Percentiles rank a stretch among this genome's conserved stretches.
These are phyloP conservation scores for Phalloptychus januarius DNA, from an alignment of 2,797 vertebrate species.

Conservation along the genomic window DNA sequence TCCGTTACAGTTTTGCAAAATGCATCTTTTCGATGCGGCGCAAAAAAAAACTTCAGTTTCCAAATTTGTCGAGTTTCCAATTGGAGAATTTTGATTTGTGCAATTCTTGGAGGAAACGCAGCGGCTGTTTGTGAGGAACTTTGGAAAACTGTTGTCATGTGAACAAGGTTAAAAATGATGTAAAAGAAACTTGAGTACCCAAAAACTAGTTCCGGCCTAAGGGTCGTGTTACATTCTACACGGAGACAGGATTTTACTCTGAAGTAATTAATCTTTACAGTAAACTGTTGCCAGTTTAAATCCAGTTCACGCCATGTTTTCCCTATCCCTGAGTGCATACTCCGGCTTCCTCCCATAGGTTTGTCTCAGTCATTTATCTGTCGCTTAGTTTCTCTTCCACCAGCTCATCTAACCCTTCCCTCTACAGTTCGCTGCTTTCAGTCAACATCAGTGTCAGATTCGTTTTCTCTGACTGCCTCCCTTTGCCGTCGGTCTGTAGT, in stretches of 20 bases:
- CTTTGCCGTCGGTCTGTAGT: slow-evolving; percentile 9
- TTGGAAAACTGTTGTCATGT: too few species aligned
- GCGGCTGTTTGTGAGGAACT: neutral
- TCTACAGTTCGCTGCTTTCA: slow-evolving; percentile 31
- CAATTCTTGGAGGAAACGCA: too few species aligned
- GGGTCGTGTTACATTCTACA: neutral
- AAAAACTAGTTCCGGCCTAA: neutral
- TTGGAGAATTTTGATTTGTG: too few species aligned
- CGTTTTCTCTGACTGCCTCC: slow-evolving; percentile 21
- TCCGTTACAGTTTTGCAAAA: too few species aligned
- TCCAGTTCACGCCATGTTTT: neutral
- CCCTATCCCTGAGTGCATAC: neutral
- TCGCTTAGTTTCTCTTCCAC: slow-evolving; percentile 2
- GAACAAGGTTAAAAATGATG: neutral
- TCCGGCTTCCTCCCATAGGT: neutral
- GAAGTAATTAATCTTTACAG: neutral
- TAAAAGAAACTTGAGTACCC: neutral
- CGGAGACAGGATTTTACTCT: neutral
- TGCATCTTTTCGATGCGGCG: too few species aligned
- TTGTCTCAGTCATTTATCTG: slow-evolving; percentile 31
- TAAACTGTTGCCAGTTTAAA: neutral
- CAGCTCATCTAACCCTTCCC: slow-evolving; percentile 10
- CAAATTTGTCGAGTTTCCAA: too few species aligned
- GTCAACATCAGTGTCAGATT: slow-evolving; percentile 39
- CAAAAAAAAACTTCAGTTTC: too few species aligned